phyloP scores from a whole-genome alignment of 2,888 invertebrate genomes.

The Atethmia centrago region DNA sequence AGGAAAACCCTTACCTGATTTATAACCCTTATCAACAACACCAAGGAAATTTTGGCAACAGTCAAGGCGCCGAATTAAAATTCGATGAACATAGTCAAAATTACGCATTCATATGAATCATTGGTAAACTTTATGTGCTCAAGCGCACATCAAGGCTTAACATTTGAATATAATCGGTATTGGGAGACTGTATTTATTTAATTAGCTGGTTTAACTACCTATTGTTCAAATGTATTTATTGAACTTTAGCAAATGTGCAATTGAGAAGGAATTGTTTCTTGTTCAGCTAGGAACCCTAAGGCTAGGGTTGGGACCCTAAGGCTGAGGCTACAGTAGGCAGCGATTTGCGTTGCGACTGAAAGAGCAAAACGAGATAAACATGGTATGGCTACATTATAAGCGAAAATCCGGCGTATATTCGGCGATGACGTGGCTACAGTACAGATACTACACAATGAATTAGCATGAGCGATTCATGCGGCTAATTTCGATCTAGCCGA shows the following conservation, averaged over 20 bases:
- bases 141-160: slow-evolving; percentile 36
- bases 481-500: no score
- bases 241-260: neutral
- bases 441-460: no score
- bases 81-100: slow-evolving; percentile 37
- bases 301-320: no score
- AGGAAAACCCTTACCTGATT: slow-evolving; percentile 46
- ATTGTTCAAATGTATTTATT: slow-evolving; percentile 2
- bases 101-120: slow-evolving; percentile 43
- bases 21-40: slow-evolving; percentile 7
- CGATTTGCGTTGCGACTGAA: no score
- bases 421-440: no score
- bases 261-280: neutral
- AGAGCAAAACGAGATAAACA: no score
- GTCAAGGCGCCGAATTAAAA: slow-evolving; percentile 41
- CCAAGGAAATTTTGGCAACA: slow-evolving; percentile 44
- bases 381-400: no score
- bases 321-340: no score
- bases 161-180: slow-evolving; percentile 47
- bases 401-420: no score
- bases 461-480: no score
- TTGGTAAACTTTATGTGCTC: slow-evolving; percentile 25
- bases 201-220: neutral
- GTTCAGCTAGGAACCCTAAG: no score
- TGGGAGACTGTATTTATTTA: slow-evolving; percentile 1